These are phyloP conservation scores for Drosophila flavopinicola DNA, from an alignment of 2,888 invertebrate genomes.

Conservation along the genomic window DNA sequence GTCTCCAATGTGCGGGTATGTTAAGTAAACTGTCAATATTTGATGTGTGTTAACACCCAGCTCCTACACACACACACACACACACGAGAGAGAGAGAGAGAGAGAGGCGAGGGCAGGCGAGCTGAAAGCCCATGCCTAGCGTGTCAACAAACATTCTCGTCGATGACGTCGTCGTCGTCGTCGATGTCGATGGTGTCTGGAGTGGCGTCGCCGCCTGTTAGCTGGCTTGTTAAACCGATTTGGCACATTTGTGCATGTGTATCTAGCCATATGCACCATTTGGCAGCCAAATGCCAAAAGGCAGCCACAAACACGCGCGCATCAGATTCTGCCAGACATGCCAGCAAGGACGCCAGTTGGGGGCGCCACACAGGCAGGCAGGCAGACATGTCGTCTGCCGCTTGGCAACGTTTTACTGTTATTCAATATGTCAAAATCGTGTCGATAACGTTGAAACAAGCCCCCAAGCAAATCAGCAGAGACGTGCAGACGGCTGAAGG, in stretches of 20 bases:
- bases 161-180: slow-evolving; percentile 42
- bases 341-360: slow-evolving; percentile 27
- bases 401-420: slow-evolving; percentile 72
- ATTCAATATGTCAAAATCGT: slow-evolving; percentile 81
- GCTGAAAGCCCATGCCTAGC: slow-evolving; percentile 31
- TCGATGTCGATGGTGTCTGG: slow-evolving; percentile 35
- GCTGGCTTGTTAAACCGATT: slow-evolving; percentile 76
- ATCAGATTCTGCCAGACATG: slow-evolving; percentile 45
- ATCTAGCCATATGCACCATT: slow-evolving; percentile 74
- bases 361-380: slow-evolving; percentile 17
- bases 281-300: slow-evolving; percentile 80
- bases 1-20: slow-evolving; percentile 44
- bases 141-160: slow-evolving; percentile 71
- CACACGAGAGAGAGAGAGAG: slow-evolving; percentile 11
- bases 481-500: slow-evolving; percentile 8
- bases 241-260: slow-evolving; percentile 71
- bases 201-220: slow-evolving; percentile 51
- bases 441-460: slow-evolving; percentile 76
- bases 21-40: slow-evolving; percentile 80
- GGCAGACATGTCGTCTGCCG: slow-evolving; percentile 57
- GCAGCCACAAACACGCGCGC: slow-evolving; percentile 74
- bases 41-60: slow-evolving; percentile 80
- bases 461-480: slow-evolving; percentile 14
- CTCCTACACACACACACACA: slow-evolving; percentile 33
- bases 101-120: not conserved